Evolutionary conservation across 2,113 vertebrate species (phyloP).

Genomic region (Heteronetta atricapilla): DNA sequence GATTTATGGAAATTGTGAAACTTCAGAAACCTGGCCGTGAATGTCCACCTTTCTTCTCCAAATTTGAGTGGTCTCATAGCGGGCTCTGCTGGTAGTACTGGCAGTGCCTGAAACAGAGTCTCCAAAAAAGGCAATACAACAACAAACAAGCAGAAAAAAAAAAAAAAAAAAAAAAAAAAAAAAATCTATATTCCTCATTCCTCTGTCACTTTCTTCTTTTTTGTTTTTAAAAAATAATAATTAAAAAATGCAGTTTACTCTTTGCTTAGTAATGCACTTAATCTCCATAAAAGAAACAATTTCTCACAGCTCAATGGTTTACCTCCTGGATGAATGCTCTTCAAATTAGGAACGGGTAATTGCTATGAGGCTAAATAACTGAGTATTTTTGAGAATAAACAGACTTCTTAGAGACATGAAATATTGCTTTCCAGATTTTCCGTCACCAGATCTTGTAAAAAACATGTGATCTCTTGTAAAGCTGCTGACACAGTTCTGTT

Average conservation of each 20-base stretch:
- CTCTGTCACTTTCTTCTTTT: conserved; percentile 32
- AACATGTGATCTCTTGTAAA: conserved; percentile 26
- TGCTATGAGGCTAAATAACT: conserved; percentile 71
- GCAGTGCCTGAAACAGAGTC: conserved; percentile 15
- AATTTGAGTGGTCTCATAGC: conserved; percentile 57
- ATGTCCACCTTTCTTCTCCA: conserved; percentile 44
- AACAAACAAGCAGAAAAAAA: neutral
- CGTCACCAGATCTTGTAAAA: conserved; percentile 67
- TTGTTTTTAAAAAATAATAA: neutral
- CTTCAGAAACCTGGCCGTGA: neutral
- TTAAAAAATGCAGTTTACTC: conserved; percentile 31
- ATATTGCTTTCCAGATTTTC: conserved; percentile 67
- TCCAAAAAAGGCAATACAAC: neutral
- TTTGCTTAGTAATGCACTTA: conserved; percentile 63
- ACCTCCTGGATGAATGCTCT: conserved; percentile 62
- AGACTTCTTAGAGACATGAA: conserved; percentile 67
- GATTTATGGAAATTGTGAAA: neutral
- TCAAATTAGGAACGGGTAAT: conserved; percentile 73
- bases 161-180: neutral
- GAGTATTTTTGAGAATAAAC: conserved; percentile 75
- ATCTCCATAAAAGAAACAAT: conserved; percentile 72
- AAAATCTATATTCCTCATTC: neutral
- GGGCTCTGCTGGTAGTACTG: conserved; percentile 52
- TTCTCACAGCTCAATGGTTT: conserved; percentile 58
- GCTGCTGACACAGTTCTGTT: conserved; percentile 23